Evolutionary conservation across 2,113 vertebrate species (phyloP), one percentile per base, ranked within the genome.

Genomic region (Perccottus glenii): DNA sequence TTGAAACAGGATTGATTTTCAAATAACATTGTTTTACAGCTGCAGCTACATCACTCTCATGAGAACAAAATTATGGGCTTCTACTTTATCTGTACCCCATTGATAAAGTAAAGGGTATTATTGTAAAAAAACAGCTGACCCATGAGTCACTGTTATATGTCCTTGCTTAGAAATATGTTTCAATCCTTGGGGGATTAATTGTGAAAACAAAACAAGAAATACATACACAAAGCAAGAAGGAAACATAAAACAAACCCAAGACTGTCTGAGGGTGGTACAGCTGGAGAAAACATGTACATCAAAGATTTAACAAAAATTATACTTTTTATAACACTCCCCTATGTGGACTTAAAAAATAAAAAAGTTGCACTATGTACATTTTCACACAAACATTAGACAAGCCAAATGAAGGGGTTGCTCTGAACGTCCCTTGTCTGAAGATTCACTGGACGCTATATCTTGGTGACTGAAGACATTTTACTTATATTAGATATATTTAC

Each of bases 331-430:
- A 42, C 65, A 55, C 49, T 64, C 38, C 35, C 36, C 64, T 70
- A 56, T 66, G 32, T 70, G 67, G 33, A 59, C 74, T 70, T 42
- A 69, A 75, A 83, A 81, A 75, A n/a, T n/a, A n/a, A 73, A 85
- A 78, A 81, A 55, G 45, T 78, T 73, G 78, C 71, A 81, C 53
- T 82, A 86, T 88, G 61, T 89, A 91, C 84, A 88, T 82, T 83
- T 88, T 81, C 88, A 88, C 72, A 87, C 70, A 62, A 78, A 77
- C 53, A 70, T 61, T 52, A 82, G 48, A 77, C 43, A 78, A 69
- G 66, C 52, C 19, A 75, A 70, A 51, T 11, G 12, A 38, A 53
- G 43, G 45, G 16, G 9, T 70, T 55, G 33, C 64, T 55, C 10
- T 33, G 47, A 19, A 55, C 5, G 4, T 52, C 11, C 46, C 11